A percentile compares a stretch with the other conserved stretches of the same genome.
Evolutionary conservation across 2,797 vertebrate species (phyloP).

Genomic region (Leuciscus waleckii): DNA sequence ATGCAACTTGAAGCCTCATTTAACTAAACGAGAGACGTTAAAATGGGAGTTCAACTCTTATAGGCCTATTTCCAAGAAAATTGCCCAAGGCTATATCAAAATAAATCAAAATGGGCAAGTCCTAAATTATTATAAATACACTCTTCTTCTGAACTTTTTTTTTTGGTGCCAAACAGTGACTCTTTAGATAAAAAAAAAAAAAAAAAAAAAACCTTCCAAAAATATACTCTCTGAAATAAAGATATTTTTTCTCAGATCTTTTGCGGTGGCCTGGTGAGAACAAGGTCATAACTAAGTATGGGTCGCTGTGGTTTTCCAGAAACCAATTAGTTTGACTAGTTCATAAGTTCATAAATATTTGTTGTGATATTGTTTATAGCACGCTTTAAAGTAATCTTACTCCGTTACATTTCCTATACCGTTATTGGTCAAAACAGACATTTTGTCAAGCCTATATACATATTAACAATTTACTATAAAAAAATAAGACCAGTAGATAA

Average conservation of each 20-base stretch:
- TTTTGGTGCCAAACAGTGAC: conserved; percentile 62
- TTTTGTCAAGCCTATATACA: not conserved
- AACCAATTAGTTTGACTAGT: not conserved
- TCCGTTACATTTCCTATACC: not conserved
- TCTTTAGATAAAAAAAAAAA: conserved; percentile 37
- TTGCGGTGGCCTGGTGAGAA: not conserved
- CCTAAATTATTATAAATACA: not conserved
- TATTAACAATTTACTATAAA: not conserved
- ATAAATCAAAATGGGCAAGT: not conserved
- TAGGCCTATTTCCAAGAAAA: not conserved
- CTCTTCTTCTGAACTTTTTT: conserved; percentile 52
- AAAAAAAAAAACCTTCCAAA: conserved; percentile 46
- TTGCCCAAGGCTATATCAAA: not conserved
- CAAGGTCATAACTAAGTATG: not conserved
- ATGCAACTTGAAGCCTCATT: conserved; percentile 26
- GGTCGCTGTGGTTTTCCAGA: conserved; percentile 1
- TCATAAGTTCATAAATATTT: not conserved
- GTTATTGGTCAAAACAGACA: not conserved
- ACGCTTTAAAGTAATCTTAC: not conserved
- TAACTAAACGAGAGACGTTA: not conserved
- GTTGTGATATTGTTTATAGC: not conserved
- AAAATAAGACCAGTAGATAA: not conserved
- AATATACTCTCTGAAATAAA: conserved; percentile 4
- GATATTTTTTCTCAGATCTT: not conserved
- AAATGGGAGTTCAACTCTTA: conserved; percentile 14